These are phyloP conservation scores for Heliconius ethilla DNA, from an alignment of 2,888 invertebrate genomes.

Conservation along the genomic window DNA sequence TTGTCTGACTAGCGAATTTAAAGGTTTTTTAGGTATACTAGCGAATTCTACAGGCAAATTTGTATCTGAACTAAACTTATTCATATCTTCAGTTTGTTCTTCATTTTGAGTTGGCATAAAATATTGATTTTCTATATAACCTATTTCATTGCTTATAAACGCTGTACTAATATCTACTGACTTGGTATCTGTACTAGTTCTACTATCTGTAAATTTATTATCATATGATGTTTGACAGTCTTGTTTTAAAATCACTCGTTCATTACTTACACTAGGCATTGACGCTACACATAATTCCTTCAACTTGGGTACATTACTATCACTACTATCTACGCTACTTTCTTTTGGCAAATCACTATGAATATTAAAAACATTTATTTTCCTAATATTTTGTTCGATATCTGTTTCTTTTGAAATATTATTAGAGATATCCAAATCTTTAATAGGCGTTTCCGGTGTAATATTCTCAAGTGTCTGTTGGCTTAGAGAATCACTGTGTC, in stretches of 20 bases:
- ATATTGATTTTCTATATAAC: constrained; percentile 45
- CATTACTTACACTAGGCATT: constrained; percentile 73
- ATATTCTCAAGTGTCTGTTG: constrained; percentile 75
- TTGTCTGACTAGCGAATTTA: constrained; percentile 43
- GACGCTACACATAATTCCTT: constrained; percentile 73
- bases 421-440: constrained; percentile 60
- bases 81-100: constrained; percentile 6
- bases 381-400: constrained; percentile 47
- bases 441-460: constrained; percentile 73
- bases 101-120: constrained; percentile 31
- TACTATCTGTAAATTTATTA: constrained; percentile 67
- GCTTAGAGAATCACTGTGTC: constrained; percentile 71
- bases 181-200: constrained; percentile 73
- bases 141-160: constrained; percentile 50
- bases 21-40: constrained; percentile 1
- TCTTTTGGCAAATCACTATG: constrained; percentile 69
- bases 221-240: constrained; percentile 76
- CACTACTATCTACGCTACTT: constrained; percentile 52
- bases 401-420: constrained; percentile 49
- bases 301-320: constrained; percentile 69
- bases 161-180: constrained; percentile 65
- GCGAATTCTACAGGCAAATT: constrained; percentile 12
- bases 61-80: constrained; percentile 9
- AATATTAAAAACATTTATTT: constrained; percentile 50
- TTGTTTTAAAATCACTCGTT: constrained; percentile 69